A percentile compares a stretch with the other conserved stretches of the same genome.
phyloP scores from a whole-genome alignment of 1,140 invertebrate genomes.

The Brachionus calyciflorus region DNA sequence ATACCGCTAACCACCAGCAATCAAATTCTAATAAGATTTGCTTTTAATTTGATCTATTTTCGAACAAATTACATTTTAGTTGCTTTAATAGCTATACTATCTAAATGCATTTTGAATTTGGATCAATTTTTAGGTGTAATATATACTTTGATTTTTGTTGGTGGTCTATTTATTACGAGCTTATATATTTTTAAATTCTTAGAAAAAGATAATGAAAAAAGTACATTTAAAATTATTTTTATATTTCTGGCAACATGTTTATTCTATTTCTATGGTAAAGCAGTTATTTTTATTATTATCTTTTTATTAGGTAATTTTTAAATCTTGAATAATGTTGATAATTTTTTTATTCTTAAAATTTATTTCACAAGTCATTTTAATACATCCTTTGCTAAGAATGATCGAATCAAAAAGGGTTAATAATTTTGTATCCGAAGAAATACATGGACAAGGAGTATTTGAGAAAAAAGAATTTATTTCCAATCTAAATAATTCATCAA shows the following conservation, averaged over 20 bases:
- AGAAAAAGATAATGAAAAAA: not conserved
- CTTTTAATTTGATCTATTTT: not conserved
- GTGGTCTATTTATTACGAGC: not conserved
- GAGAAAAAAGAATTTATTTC: not conserved
- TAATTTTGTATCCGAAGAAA: not conserved
- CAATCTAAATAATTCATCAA: not conserved
- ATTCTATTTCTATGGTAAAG: not conserved
- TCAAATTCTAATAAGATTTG: not conserved
- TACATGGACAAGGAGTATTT: not conserved
- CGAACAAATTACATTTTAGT: not conserved
- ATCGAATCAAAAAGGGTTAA: not conserved
- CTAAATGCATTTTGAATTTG: not conserved
- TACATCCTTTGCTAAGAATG: not conserved
- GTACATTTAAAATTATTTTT: not conserved
- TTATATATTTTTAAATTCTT: not conserved
- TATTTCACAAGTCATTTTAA: not conserved
- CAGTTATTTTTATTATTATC: not conserved
- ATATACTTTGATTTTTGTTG: not conserved
- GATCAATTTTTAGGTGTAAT: not conserved
- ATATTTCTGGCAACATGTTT: not conserved
- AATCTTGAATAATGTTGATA: not conserved
- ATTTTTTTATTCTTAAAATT: not conserved
- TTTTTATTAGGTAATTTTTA: not conserved
- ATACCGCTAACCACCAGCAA: not conserved
- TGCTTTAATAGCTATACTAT: not conserved